Percentiles rank a stretch among this genome's conserved stretches.
Evolutionary conservation across 2,797 vertebrate species (phyloP).

Genomic region (Rhabdophis nuchalis): DNA sequence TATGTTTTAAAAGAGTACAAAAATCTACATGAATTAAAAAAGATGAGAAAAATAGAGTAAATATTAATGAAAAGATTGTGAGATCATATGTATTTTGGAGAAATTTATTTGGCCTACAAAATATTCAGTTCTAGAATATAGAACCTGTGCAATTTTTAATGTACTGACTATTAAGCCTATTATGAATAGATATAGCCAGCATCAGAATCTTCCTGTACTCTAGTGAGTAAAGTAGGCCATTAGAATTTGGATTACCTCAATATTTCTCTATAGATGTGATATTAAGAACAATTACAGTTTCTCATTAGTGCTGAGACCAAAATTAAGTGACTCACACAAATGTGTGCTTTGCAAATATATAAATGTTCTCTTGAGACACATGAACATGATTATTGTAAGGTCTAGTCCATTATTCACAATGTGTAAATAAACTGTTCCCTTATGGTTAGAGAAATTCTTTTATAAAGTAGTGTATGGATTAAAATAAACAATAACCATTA

Average conservation of each 20-base stretch:
- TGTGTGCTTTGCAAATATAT: background rate
- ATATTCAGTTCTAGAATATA: background rate
- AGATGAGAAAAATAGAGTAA: background rate
- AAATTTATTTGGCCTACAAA: background rate
- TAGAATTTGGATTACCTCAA: background rate
- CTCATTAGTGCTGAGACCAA: background rate
- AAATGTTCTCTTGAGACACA: background rate
- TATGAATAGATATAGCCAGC: background rate
- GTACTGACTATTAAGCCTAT: background rate
- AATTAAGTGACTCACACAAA: background rate
- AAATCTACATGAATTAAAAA: background rate
- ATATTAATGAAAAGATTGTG: background rate
- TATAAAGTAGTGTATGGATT: background rate
- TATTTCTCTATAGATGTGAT: background rate
- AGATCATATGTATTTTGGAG: background rate
- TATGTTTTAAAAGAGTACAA: background rate
- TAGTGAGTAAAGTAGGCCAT: background rate
- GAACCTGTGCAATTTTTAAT: background rate
- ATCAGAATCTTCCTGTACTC: background rate
- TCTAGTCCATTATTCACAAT: background rate
- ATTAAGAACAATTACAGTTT: background rate
- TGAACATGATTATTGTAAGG: background rate
- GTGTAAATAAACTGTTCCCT: background rate
- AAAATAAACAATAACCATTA: background rate
- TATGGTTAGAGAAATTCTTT: background rate